Conservation (phyloP, 1,140 invertebrate species). For the Procambarus virginalis region DNA sequence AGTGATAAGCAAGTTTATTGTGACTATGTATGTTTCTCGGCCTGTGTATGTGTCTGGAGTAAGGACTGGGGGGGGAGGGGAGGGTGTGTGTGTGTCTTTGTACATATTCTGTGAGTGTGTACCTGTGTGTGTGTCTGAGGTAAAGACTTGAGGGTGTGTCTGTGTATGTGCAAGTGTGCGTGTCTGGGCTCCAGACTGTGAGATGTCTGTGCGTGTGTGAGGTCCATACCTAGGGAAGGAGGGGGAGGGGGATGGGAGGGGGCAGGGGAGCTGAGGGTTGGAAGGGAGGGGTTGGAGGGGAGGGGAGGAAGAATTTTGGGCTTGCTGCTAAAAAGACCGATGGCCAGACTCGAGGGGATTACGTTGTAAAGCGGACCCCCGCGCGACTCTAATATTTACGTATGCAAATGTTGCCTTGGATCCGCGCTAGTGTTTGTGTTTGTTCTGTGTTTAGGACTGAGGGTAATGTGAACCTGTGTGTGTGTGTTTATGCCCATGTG, state of each 20-base stretch:
- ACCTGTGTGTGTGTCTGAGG: too few relatives aligned
- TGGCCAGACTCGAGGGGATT: neutral
- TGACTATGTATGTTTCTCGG: too few relatives aligned
- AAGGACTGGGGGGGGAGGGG: neutral
- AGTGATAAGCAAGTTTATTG: slow-evolving; percentile 61
- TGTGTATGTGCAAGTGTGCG: too few relatives aligned
- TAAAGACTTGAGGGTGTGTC: too few relatives aligned
- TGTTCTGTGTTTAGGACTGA: neutral
- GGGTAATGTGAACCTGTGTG: neutral
- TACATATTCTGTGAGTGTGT: too few relatives aligned
- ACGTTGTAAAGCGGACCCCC: neutral
- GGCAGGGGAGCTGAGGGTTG: neutral
- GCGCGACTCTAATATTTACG: too few relatives aligned
- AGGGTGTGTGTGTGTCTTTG: too few relatives aligned
- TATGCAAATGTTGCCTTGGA: too few relatives aligned
- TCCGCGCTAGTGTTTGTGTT: neutral
- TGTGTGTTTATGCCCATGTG: neutral
- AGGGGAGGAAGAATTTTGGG: neutral
- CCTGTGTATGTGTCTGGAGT: too few relatives aligned
- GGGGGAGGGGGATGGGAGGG: neutral
- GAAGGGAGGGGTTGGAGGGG: too few relatives aligned
- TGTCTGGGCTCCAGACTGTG: too few relatives aligned
- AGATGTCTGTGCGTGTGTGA: too few relatives aligned
- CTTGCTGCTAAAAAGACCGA: neutral
- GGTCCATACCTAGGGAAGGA: neutral